Conservation (phyloP, 1,140 invertebrate genomes). For the Hycleus cichorii region DNA sequence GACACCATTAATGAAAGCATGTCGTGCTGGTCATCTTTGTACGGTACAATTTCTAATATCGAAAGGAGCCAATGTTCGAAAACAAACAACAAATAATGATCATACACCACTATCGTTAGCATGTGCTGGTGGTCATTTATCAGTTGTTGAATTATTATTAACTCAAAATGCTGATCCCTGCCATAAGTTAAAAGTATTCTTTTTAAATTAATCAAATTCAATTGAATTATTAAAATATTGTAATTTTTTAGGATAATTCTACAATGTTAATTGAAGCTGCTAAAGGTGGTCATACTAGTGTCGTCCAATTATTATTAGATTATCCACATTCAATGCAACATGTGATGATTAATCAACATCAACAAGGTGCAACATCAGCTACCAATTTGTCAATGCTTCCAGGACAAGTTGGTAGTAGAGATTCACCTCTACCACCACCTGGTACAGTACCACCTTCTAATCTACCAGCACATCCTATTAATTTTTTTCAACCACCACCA, state of each 20-base stretch:
- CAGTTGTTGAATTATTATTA: conserved; percentile 86
- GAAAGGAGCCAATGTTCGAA: conserved; percentile 88
- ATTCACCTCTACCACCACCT: conserved; percentile 24
- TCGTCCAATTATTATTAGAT: conserved; percentile 90
- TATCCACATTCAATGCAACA: conserved; percentile 85
- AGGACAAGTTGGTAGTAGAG: conserved; percentile 31
- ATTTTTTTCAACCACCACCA: conserved; percentile 40
- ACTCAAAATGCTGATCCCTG: conserved; percentile 88
- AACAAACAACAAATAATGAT: conserved; percentile 94
- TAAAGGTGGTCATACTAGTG: conserved; percentile 91
- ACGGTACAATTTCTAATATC: conserved; percentile 94
- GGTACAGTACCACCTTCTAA: conserved; percentile 30
- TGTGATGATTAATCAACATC: conserved; percentile 45
- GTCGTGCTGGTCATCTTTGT: conserved; percentile 95
- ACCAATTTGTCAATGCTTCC: conserved; percentile 35
- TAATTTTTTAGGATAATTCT: conserved; percentile 73
- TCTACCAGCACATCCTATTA: conserved; percentile 38
- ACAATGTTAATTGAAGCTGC: conserved; percentile 98
- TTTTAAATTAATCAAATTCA: not conserved
- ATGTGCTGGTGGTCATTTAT: conserved; percentile 89
- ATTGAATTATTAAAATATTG: not conserved
- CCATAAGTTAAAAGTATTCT: conserved; percentile 80
- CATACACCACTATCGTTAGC: conserved; percentile 96
- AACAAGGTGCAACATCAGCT: conserved; percentile 35
- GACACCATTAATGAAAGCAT: conserved; percentile 98